Evolutionary conservation across 2,888 invertebrate species (phyloP).

Genomic region (Eristalinus aeneus): DNA sequence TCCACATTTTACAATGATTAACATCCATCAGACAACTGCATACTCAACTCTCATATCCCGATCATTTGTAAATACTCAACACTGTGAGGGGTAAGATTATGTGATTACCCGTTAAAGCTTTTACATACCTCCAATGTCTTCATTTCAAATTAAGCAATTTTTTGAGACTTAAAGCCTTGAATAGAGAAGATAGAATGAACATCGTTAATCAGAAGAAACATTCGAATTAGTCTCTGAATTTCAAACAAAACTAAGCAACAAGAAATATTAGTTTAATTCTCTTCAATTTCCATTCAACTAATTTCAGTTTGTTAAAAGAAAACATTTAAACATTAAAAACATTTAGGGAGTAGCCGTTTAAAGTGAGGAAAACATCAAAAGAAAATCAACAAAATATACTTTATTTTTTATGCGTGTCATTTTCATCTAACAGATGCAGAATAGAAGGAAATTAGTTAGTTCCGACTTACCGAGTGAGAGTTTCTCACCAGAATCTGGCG

Average conservation of each 20-base stretch:
- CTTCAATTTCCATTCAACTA: neutral
- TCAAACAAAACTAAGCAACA: neutral
- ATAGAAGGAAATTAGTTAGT: conserved; percentile 24
- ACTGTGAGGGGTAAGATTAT: too few species aligned
- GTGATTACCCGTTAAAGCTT: too few species aligned
- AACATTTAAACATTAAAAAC: conserved; percentile 18
- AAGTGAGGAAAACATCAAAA: conserved; percentile 4
- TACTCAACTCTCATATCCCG: too few species aligned
- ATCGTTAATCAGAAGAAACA: neutral
- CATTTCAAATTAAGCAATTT: neutral
- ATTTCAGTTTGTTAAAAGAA: conserved; percentile 12
- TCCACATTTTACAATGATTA: too few species aligned
- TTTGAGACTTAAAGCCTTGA: neutral
- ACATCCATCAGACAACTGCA: too few species aligned
- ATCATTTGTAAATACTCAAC: too few species aligned
- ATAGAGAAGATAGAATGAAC: neutral
- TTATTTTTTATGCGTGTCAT: conserved; percentile 31
- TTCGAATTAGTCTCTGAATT: neutral
- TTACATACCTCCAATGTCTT: neutral
- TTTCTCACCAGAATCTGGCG: conserved; percentile 99
- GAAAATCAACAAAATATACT: conserved; percentile 5
- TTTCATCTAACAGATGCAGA: conserved; percentile 61
- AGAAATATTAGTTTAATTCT: neutral
- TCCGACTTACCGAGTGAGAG: conserved; percentile 92
- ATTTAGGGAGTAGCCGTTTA: conserved; percentile 18